Percentiles rank a stretch among this genome's conserved stretches.
Evolutionary conservation across 2,113 vertebrate species (phyloP).

Genomic region (Alaudala cheleensis): DNA sequence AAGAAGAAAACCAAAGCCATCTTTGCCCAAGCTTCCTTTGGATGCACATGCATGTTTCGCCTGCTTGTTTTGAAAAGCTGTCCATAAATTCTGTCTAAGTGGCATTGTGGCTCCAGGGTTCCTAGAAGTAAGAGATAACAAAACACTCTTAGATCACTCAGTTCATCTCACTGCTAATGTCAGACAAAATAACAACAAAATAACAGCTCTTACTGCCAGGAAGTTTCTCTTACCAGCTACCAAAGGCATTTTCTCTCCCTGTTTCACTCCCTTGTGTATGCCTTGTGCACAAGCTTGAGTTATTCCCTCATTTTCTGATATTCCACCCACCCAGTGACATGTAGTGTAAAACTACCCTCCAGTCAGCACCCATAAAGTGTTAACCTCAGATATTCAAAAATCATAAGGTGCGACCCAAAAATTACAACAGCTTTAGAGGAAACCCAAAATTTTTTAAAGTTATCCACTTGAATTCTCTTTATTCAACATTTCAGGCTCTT

Average conservation of each 20-base stretch:
- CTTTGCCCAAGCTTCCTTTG: neutral
- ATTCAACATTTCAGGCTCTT: neutral
- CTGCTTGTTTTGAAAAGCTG: conserved; percentile 56
- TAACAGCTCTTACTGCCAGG: conserved; percentile 50
- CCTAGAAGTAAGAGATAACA: conserved; percentile 69
- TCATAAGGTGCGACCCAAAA: neutral
- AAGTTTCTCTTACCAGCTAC: conserved; percentile 29
- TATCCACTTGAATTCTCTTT: neutral
- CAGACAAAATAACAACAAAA: conserved; percentile 67
- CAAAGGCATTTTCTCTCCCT: neutral
- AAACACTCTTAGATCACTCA: conserved; percentile 49
- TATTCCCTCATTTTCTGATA: neutral
- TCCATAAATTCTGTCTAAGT: conserved; percentile 34
- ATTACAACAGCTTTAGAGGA: neutral
- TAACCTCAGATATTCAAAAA: neutral
- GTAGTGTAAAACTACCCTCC: neutral
- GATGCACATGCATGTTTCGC: neutral
- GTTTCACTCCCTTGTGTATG: neutral
- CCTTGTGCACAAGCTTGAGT: fast-evolving
- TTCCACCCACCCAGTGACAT: neutral
- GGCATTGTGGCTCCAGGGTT: conserved; percentile 54
- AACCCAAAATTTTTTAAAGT: neutral
- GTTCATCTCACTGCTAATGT: conserved; percentile 55
- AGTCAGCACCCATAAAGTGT: neutral
- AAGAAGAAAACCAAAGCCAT: neutral